A percentile compares a stretch with the other conserved stretches of the same genome.
Conservation (phyloP, 2,888 invertebrate species). For the Axea sp. region DNA sequence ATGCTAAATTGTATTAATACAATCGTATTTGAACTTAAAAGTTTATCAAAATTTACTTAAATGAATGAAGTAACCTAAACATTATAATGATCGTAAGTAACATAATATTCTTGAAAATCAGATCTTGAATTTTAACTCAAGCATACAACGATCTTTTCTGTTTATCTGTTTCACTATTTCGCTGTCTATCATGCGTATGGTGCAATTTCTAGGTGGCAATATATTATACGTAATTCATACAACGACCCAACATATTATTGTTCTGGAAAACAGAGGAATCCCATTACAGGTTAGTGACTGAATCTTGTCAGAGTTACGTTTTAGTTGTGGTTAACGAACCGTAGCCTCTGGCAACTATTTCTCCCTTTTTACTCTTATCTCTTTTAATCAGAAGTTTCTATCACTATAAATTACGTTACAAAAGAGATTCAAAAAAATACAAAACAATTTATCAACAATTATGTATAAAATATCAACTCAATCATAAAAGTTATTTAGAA, state of each 20-base stretch:
- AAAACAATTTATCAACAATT: too few species aligned
- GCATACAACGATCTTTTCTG: constrained; percentile 5
- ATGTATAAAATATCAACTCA: too few species aligned
- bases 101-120: constrained; percentile 8
- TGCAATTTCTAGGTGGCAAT: constrained; percentile 35
- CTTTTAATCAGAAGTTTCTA: constrained; percentile 41
- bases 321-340: constrained; percentile 75
- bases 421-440: background rate
- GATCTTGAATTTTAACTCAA: constrained; percentile 31
- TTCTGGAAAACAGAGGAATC: constrained; percentile 77
- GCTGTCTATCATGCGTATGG: background rate
- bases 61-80: constrained; percentile 25
- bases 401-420: constrained; percentile 21
- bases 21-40: too few species aligned
- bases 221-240: constrained; percentile 77
- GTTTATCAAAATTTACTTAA: constrained; percentile 17
- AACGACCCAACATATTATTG: constrained; percentile 76
- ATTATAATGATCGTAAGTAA: constrained; percentile 7
- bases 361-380: constrained; percentile 57
- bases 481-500: too few species aligned
- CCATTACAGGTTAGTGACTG: constrained; percentile 77
- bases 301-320: constrained; percentile 72
- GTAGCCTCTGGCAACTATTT: constrained; percentile 66
- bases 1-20: too few species aligned
- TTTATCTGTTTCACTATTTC: background rate